Conservation (phyloP, 2,113 vertebrate species). For the Marmota monax region DNA sequence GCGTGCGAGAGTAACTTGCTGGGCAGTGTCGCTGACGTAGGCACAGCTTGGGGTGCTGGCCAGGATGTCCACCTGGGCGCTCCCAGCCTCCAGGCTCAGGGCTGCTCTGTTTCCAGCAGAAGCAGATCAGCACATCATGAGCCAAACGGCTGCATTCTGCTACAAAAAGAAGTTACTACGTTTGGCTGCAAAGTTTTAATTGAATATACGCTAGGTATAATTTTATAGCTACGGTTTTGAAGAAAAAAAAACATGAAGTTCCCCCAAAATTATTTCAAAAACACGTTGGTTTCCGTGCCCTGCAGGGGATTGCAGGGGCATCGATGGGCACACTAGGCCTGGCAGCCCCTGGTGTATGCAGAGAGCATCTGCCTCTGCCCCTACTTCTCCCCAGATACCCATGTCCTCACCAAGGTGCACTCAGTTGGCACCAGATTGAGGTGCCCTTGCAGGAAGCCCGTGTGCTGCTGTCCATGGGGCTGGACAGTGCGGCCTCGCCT, state of each 20-base stretch:
- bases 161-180: slow-evolving; percentile 28
- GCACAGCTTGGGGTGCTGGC: slow-evolving; percentile 7
- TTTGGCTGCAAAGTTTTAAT: slow-evolving; percentile 61
- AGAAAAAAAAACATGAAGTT: neutral
- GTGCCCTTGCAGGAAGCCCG: neutral
- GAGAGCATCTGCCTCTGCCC: too few relatives aligned
- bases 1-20: neutral
- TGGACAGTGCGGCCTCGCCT: slow-evolving; percentile 33
- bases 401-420: neutral
- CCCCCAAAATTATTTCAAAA: neutral
- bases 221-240: slow-evolving; percentile 45
- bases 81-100: neutral
- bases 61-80: neutral
- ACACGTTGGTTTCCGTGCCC: neutral
- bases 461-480: rapidly evolving
- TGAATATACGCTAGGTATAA: neutral
- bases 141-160: neutral
- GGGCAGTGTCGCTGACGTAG: neutral
- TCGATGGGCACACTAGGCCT: too few relatives aligned
- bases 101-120: slow-evolving; percentile 1
- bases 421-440: neutral
- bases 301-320: too few relatives aligned
- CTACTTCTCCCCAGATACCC: too few relatives aligned
- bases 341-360: too few relatives aligned
- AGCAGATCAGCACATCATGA: slow-evolving; percentile 44